Percentiles rank a stretch among this genome's conserved stretches.
These are phyloP conservation scores for Tetranychus truncatus DNA, from an alignment of 2,888 invertebrate genomes.

Conservation along the genomic window DNA sequence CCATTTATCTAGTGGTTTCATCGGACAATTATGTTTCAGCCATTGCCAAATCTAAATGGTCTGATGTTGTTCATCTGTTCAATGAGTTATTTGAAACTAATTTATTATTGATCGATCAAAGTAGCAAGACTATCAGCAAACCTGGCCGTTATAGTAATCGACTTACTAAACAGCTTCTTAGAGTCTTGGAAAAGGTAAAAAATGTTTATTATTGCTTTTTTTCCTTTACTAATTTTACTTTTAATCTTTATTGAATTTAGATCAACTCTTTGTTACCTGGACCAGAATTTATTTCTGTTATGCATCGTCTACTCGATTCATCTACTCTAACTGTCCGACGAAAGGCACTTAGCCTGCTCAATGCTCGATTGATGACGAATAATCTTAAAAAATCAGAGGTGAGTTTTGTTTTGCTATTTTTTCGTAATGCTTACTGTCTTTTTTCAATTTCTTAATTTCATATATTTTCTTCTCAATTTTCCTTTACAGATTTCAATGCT, in stretches of 20 bases:
- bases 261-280: background rate
- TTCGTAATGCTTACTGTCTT: background rate
- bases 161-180: background rate
- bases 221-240: background rate
- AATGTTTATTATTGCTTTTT: background rate
- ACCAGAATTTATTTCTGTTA: background rate
- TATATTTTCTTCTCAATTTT: background rate
- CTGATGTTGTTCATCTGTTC: background rate
- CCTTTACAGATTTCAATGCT: background rate
- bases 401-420: background rate
- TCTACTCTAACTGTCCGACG: slow-evolving; percentile 41
- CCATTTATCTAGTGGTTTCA: background rate
- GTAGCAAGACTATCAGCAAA: background rate
- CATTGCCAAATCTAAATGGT: slow-evolving; percentile 7
- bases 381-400: background rate
- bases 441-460: background rate
- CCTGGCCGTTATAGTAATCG: background rate
- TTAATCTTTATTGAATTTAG: background rate
- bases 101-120: slow-evolving; percentile 1
- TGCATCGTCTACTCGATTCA: background rate
- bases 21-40: background rate
- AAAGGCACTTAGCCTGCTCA: slow-evolving; percentile 66
- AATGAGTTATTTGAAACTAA: background rate
- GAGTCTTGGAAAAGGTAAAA: background rate
- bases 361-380: slow-evolving; percentile 30